Conservation (phyloP, 1,140 invertebrate species). For the Hirudo medicinalis region DNA sequence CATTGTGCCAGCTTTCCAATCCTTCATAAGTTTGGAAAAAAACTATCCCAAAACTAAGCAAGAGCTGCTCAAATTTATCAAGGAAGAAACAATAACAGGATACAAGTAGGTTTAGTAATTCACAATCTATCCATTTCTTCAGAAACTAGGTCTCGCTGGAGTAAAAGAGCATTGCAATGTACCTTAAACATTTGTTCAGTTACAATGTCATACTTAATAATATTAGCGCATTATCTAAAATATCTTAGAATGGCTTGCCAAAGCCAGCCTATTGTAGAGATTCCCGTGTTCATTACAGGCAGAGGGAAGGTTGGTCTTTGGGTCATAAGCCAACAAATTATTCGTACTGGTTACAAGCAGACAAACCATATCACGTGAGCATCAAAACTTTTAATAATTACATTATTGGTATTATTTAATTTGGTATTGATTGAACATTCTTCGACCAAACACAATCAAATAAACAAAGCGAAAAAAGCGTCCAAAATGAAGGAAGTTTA, state of each 20-base stretch:
- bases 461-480: no score
- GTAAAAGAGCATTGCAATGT: not conserved
- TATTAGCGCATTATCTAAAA: slow-evolving; percentile 34
- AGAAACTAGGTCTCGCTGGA: no score
- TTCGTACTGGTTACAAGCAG: slow-evolving; percentile 58
- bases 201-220: not conserved
- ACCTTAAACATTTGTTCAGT: not conserved
- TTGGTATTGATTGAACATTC: no score
- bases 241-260: not conserved
- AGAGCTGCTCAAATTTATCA: slow-evolving; percentile 56
- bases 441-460: no score
- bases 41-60: slow-evolving; percentile 60
- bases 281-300: not conserved
- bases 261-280: not conserved
- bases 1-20: slow-evolving; percentile 76
- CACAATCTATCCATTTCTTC: not conserved
- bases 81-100: slow-evolving; percentile 55
- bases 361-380: slow-evolving; percentile 58
- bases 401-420: no score
- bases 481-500: no score
- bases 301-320: slow-evolving; percentile 41
- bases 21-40: slow-evolving; percentile 59
- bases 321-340: slow-evolving; percentile 73
- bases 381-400: not conserved
- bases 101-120: slow-evolving; percentile 59